phyloP scores from a whole-genome alignment of 2,797 vertebrate genomes.

The Allobates femoralis region DNA sequence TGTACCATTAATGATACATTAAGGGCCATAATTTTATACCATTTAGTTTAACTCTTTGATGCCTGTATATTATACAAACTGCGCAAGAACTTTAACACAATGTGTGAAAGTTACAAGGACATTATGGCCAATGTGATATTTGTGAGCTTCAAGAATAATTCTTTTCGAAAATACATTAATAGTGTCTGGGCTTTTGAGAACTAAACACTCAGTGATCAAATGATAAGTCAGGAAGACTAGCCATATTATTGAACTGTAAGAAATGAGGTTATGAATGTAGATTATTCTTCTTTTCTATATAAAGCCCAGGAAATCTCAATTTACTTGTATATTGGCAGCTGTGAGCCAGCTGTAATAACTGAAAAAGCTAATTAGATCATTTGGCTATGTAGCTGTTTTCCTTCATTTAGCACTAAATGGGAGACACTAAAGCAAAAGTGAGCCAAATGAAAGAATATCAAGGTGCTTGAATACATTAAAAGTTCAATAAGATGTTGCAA shows the following conservation, averaged over 20 bases:
- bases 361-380: slow-evolving; percentile 61
- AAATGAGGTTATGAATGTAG: neutral
- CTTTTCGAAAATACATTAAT: neutral
- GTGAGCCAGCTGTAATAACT: slow-evolving; percentile 61
- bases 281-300: slow-evolving; percentile 2
- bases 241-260: neutral
- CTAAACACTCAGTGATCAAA: neutral
- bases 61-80: neutral
- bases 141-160: neutral
- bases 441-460: slow-evolving; percentile 60
- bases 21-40: neutral
- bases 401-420: slow-evolving; percentile 63
- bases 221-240: neutral
- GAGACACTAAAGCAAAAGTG: slow-evolving; percentile 62
- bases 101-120: neutral
- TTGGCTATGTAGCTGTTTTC: slow-evolving; percentile 63
- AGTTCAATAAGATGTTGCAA: slow-evolving; percentile 62
- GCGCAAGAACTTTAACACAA: neutral
- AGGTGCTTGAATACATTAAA: slow-evolving; percentile 62
- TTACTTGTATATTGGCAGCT: slow-evolving; percentile 45
- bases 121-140: neutral
- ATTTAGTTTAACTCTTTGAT: neutral
- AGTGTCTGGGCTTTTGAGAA: neutral
- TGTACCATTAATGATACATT: too few species aligned
- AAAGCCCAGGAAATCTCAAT: slow-evolving; percentile 22